These are phyloP conservation scores for Heloderma charlesbogerti DNA, from an alignment of 2,113 vertebrate species.

Conservation along the genomic window DNA sequence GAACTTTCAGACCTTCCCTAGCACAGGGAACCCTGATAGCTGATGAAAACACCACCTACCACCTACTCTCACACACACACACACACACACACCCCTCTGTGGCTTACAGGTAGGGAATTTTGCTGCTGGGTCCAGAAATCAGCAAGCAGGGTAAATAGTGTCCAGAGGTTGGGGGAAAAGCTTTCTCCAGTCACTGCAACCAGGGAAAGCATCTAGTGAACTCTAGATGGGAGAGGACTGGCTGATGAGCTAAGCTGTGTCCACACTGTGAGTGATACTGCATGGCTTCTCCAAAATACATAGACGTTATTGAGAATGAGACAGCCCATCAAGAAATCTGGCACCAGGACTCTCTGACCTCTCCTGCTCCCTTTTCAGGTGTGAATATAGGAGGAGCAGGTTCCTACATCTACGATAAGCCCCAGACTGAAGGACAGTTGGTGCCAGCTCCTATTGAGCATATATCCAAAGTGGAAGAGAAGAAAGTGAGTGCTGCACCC, in stretches of 20 bases:
- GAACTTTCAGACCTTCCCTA: not conserved
- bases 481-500: constrained; percentile 75
- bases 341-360: not conserved
- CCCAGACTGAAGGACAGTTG: constrained; percentile 77
- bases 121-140: not conserved
- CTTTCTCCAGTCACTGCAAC: not conserved
- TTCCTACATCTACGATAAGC: constrained; percentile 93
- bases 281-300: not conserved
- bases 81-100: not conserved
- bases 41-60: not conserved
- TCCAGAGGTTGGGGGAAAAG: not conserved
- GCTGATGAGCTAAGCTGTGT: not conserved
- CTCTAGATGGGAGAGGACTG: not conserved
- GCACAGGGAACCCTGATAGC: not conserved
- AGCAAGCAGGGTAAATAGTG: not conserved
- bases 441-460: constrained; percentile 73
- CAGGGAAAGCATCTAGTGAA: not conserved
- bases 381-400: constrained; percentile 96
- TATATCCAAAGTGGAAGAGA: constrained; percentile 82
- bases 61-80: not conserved
- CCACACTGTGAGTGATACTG: not conserved
- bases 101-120: not conserved
- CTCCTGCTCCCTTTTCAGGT: constrained; percentile 74
- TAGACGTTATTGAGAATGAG: too few relatives aligned
- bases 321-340: not conserved